Evolutionary conservation across 2,113 vertebrate genomes (phyloP).

Genomic region (Rallus limicola): DNA sequence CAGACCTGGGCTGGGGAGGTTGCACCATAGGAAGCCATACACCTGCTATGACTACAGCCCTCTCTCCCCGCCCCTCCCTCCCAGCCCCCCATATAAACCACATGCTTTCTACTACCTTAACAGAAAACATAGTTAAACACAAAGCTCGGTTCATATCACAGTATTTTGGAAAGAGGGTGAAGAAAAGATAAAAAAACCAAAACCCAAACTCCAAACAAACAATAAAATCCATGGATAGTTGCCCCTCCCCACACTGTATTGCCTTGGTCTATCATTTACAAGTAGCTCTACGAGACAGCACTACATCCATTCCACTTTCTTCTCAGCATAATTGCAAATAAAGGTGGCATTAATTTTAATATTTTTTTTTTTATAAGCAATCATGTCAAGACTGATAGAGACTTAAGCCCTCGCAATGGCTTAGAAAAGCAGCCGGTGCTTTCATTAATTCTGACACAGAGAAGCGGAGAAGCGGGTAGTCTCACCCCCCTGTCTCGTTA

Average conservation of each 20-base stretch:
- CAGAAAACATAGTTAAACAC: slow-evolving; percentile 36
- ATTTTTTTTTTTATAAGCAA: slow-evolving; percentile 9
- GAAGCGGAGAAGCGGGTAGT: neutral
- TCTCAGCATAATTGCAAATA: neutral
- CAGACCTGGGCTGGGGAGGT: neutral
- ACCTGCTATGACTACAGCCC: neutral
- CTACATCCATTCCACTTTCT: neutral
- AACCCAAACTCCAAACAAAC: neutral
- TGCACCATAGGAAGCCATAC: neutral
- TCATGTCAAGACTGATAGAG: neutral
- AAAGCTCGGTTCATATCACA: neutral
- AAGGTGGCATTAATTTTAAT: neutral
- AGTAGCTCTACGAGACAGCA: neutral
- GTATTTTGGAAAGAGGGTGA: neutral
- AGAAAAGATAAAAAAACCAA: neutral
- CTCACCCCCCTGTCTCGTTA: neutral
- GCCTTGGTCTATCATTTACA: neutral
- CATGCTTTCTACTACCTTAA: neutral
- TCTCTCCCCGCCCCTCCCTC: neutral
- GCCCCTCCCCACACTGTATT: neutral
- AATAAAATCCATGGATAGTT: neutral
- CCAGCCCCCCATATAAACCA: neutral
- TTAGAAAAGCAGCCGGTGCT: neutral
- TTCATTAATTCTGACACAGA: neutral
- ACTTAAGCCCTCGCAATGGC: neutral